phyloP scores from a whole-genome alignment of 2,888 invertebrate genomes.

The Hemaris fuciformis region DNA sequence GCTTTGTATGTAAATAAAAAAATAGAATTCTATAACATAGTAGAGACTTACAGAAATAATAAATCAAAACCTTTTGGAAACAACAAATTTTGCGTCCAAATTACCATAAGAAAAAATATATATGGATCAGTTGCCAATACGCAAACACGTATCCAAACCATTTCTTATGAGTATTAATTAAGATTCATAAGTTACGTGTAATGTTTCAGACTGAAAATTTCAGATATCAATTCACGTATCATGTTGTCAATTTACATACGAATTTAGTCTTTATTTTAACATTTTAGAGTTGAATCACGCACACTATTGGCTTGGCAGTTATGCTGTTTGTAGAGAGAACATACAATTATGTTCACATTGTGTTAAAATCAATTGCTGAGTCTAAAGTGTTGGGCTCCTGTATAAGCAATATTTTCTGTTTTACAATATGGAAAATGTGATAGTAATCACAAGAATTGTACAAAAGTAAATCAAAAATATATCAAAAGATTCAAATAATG shows the following conservation, averaged over 20 bases:
- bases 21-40: too few relatives aligned
- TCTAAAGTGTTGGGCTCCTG: conserved; percentile 2
- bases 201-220: conserved; percentile 40
- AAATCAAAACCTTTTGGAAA: neutral
- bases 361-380: neutral
- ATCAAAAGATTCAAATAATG: neutral
- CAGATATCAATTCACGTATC: conserved; percentile 26
- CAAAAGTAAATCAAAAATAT: neutral
- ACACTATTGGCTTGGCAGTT: conserved; percentile 7
- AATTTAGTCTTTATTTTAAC: conserved; percentile 25
- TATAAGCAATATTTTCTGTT: neutral
- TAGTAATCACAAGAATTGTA: neutral
- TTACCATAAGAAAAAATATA: neutral
- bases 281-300: conserved; percentile 14
- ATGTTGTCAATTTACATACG: conserved; percentile 32
- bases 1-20: too few relatives aligned
- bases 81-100: neutral
- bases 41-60: too few relatives aligned
- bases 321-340: neutral
- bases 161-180: conserved; percentile 39
- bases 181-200: conserved; percentile 11
- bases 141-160: conserved; percentile 35
- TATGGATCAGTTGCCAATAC: conserved; percentile 1
- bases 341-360: neutral
- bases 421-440: neutral